Percentiles rank a stretch among this genome's conserved stretches.
Conservation (phyloP, 2,797 vertebrate species). For the Sciaenops ocellatus region DNA sequence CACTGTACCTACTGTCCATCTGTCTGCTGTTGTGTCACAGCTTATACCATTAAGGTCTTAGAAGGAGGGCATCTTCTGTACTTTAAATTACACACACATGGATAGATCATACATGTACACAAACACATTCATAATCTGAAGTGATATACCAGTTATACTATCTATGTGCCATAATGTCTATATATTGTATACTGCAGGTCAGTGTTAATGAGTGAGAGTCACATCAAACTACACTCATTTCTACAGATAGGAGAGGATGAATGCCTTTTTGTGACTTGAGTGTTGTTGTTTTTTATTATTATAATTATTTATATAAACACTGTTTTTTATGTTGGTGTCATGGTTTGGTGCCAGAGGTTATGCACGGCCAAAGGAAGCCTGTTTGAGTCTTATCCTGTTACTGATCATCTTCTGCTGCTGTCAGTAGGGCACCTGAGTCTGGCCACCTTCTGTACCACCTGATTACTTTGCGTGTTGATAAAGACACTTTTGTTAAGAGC, state of each 20-base stretch:
- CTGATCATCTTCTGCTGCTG: constrained; percentile 48
- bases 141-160: not conserved
- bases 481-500: not conserved
- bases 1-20: constrained; percentile 41
- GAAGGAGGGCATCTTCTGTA: constrained; percentile 27
- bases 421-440: constrained; percentile 24
- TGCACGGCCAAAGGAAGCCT: constrained; percentile 12
- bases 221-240: not conserved
- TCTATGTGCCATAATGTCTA: not conserved
- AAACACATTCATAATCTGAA: constrained; percentile 12
- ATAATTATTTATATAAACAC: too few species aligned
- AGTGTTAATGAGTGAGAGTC: not conserved
- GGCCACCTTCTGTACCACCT: constrained; percentile 8
- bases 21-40: constrained; percentile 54
- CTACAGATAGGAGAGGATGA: not conserved
- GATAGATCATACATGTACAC: not conserved
- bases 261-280: not conserved
- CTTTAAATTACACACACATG: constrained; percentile 28
- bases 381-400: constrained; percentile 67
- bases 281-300: too few species aligned
- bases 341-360: constrained; percentile 14
- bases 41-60: constrained; percentile 65
- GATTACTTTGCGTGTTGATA: constrained; percentile 21
- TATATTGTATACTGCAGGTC: not conserved
- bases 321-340: constrained; percentile 14